Evolutionary conservation across 2,113 vertebrate genomes (phyloP).

Genomic region (Coracopsis vasa): DNA sequence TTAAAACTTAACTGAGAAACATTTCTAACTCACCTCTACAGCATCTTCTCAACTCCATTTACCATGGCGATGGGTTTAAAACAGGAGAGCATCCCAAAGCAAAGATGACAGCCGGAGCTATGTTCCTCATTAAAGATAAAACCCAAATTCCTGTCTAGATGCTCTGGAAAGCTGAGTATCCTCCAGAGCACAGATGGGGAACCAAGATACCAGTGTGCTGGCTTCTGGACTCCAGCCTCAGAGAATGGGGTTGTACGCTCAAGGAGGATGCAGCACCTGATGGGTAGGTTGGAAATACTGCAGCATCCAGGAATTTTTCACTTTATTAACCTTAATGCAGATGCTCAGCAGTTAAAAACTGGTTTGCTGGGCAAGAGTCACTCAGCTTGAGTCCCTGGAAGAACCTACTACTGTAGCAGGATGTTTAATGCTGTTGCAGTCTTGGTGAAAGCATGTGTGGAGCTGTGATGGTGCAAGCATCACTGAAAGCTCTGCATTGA

Average conservation of each 20-base stretch:
- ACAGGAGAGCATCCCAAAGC: neutral
- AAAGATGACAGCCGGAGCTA: neutral
- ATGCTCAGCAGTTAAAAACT: neutral
- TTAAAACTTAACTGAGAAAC: neutral
- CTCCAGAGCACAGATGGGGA: neutral
- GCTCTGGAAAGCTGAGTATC: neutral
- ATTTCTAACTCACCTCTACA: neutral
- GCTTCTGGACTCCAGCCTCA: neutral
- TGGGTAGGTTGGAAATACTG: neutral
- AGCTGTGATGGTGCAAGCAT: neutral
- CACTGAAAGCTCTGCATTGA: neutral
- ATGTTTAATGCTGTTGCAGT: neutral
- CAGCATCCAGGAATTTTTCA: neutral
- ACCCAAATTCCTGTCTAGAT: neutral
- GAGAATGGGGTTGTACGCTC: neutral
- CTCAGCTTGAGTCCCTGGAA: neutral
- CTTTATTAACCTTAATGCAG: neutral
- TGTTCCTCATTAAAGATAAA: neutral
- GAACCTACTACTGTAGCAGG: neutral
- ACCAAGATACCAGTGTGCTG: neutral
- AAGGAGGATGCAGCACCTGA: neutral
- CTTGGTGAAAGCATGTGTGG: rapidly evolving
- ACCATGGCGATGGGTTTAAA: neutral
- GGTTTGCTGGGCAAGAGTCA: neutral
- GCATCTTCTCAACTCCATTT: neutral